A percentile compares a stretch with the other conserved stretches of the same genome.
phyloP scores from a whole-genome alignment of 2,113 vertebrate species.

The Ellobius talpinus region DNA sequence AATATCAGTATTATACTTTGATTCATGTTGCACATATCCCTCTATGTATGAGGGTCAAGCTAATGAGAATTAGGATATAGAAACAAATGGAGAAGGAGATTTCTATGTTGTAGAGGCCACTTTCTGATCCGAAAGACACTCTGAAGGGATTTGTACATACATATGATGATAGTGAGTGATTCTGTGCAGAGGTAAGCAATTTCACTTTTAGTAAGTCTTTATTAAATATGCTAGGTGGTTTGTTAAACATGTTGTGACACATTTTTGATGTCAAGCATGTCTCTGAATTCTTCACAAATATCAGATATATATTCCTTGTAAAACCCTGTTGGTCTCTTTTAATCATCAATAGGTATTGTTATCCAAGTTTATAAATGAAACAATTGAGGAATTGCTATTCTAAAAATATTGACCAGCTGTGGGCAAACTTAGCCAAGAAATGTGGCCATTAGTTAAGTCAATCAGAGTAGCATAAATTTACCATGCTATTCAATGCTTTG shows the following conservation, averaged over 20 bases:
- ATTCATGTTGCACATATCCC: background rate
- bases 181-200: background rate
- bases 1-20: background rate
- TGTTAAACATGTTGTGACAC: background rate
- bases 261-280: background rate
- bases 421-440: background rate
- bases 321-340: background rate
- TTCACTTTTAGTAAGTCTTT: background rate
- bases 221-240: background rate
- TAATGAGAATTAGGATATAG: background rate
- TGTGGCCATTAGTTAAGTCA: background rate
- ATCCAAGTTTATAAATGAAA: background rate
- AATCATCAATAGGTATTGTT: background rate
- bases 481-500: background rate
- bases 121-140: background rate
- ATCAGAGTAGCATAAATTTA: background rate
- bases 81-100: background rate
- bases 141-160: background rate
- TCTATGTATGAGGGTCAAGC: background rate
- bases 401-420: background rate
- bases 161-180: fast-evolving
- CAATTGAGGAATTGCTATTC: background rate
- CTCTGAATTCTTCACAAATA: background rate
- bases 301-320: background rate
- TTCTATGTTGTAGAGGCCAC: fast-evolving